Base-by-base conservation (phyloP, 2,113 vertebrate species). In the Phyllostomus discolor region DNA sequence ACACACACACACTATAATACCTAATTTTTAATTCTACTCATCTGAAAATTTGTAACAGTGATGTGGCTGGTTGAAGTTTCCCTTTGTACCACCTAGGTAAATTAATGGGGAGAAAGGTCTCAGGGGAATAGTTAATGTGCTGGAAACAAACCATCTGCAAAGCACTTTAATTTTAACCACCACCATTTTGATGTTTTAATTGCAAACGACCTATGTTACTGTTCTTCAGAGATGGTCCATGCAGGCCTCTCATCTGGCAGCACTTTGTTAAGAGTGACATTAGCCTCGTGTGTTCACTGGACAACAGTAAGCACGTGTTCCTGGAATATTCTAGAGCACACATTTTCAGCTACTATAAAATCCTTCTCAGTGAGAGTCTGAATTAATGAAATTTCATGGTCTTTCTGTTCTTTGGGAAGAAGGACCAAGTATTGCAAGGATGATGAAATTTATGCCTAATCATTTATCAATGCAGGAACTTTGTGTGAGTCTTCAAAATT, bases 111-210 rank as follows among this genome's bases (percentile, higher is more conserved):
- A 26, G 90, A 84, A 86, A 95, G 48, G 31, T 96, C 88, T 66
- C 70, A 35, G 64, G 35, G 87, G 94, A 84, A 73, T 96, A 88
- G 59, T 94, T 93, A 92, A 95, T 75, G 41, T 76, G 80, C 85
- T 96, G 35, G 28, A 95, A 88, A 81, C 66, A 92, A 95, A 96
- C 59, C 43, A 88, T 95, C 94, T 95, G 72, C 88, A 83, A 88
- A 90, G 81, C 84, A 82, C 33, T 96, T 94, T 75, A 86, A 94
- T 95, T 91, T 97, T 95, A 95, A 95, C 83, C 70, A 62, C 66
- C 22, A 26, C 48, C 89, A 80, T 91, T 98, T 81, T 96, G 75
- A 90, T 92, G 84, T 69, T 85, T 72, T 94, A 94, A 94, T 91
- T 94, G 85, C 70, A 82, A 95, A 88, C 10, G 43, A 57, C 33